phyloP scores from a whole-genome alignment of 2,888 invertebrate species.

The Macaria notata region DNA sequence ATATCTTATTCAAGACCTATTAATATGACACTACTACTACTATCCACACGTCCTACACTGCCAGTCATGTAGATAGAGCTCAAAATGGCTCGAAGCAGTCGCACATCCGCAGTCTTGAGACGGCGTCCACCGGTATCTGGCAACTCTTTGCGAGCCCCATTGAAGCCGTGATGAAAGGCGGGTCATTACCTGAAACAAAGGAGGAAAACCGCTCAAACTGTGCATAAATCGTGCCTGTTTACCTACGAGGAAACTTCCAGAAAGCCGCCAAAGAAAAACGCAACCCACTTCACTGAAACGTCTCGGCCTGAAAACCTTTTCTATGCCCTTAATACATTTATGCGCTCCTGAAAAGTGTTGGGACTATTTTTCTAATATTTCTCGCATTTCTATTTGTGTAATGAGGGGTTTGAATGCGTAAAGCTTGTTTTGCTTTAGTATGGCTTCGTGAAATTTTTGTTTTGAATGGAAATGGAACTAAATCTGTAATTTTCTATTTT shows the following conservation, averaged over 20 bases:
- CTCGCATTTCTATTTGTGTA: slow-evolving; percentile 1
- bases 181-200: slow-evolving; percentile 82
- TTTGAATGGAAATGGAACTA: no score
- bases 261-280: slow-evolving; percentile 71
- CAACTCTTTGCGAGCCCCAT: slow-evolving; percentile 66
- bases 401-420: background rate
- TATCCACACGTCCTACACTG: no score
- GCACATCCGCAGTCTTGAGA: slow-evolving; percentile 25
- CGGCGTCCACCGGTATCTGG: slow-evolving; percentile 54
- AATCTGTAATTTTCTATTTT: no score
- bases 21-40: no score
- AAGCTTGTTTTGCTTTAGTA: background rate
- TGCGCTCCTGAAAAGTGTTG: slow-evolving; percentile 21
- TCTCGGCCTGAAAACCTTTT: slow-evolving; percentile 58
- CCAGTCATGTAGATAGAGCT: no score
- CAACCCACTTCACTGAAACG: slow-evolving; percentile 65
- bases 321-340: slow-evolving; percentile 52
- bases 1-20: no score
- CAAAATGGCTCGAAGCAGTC: no score
- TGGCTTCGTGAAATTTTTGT: no score
- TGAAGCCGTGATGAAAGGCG: slow-evolving; percentile 75
- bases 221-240: slow-evolving; percentile 79
- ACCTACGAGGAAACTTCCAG: slow-evolving; percentile 68
- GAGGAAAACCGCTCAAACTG: slow-evolving; percentile 74
- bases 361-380: slow-evolving; percentile 10